Base-by-base conservation (phyloP, 2,888 invertebrate genomes). In the Lepidocyrtinus sp. region DNA sequence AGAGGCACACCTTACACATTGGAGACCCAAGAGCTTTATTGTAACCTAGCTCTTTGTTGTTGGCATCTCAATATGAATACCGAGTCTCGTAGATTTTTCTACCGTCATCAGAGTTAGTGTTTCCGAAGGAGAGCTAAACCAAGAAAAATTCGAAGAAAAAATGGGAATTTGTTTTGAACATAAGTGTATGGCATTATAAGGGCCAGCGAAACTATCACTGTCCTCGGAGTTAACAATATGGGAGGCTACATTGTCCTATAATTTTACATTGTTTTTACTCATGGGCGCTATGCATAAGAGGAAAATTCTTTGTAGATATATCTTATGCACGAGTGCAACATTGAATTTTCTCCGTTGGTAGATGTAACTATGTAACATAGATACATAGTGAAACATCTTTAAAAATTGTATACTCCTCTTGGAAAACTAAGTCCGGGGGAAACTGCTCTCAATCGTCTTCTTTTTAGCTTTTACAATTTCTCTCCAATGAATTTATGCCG, bases 1-100 rank as follows among this genome's bases (percentile, higher is more conserved):
- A 24, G 26, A 25, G 25, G 59, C 69, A 69, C 69, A 69, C 69
- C 59, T 69, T 69, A 12, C 46, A 50, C 50, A 19, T 55, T 26
- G 12, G 63, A 55, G 26, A 25, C 26, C 26, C 55, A 1, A 55
- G 19, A 65, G 27, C 27, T 17, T 21, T 3, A 59, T 59, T 59
- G 19, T 59, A 59, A 21, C 59, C 21, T 21, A 59, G 22, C 22
- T 21, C 22, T 59, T 59, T 59, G 21, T 59, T 59, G 59, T 12
- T 59, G 7, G 3, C 59, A 59, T 21, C 59, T 21, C 22, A 59
- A 59, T 59, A 59, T 59, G 50, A 50, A 50, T 50, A 50, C 50
- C 50, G 50, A 50, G 50, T 12, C 50, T 12, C 50, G 50, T 50
- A 50, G 50, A 50, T 50, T 50, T 50, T 50, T 12, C n/a, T n/a